These are phyloP conservation scores for Leptopilina boulardi DNA, from an alignment of 1,140 invertebrate genomes.

Conservation along the genomic window DNA sequence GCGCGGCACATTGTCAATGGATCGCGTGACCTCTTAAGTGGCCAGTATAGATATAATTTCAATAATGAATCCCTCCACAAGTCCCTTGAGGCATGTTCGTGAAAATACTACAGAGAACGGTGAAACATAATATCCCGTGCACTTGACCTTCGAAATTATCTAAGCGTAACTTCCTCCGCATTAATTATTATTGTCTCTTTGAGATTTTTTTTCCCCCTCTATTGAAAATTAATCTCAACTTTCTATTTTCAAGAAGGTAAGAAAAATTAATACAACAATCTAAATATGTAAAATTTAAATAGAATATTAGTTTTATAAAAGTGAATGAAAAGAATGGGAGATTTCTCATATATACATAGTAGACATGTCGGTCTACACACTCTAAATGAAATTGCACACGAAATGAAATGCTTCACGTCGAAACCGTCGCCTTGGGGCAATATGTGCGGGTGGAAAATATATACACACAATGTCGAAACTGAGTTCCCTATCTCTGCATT, in stretches of 20 bases:
- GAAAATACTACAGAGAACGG: constrained; percentile 18
- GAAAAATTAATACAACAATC: too few species aligned
- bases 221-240: not conserved
- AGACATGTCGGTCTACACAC: constrained; percentile 6
- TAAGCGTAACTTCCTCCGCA: constrained; percentile 42
- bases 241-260: constrained; percentile 28
- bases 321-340: constrained; percentile 5
- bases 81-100: constrained; percentile 13
- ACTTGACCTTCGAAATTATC: constrained; percentile 52
- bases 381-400: constrained; percentile 56
- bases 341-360: not conserved
- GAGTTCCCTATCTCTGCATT: too few species aligned
- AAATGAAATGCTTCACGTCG: constrained; percentile 54
- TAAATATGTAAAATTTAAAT: too few species aligned
- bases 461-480: not conserved
- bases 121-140: constrained; percentile 30
- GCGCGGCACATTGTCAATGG: constrained; percentile 33
- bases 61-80: constrained; percentile 13
- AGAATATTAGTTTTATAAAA: not conserved
- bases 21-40: constrained; percentile 31
- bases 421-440: constrained; percentile 53
- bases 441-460: constrained; percentile 35
- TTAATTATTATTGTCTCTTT: constrained; percentile 44
- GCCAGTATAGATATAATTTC: constrained; percentile 23
- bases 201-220: constrained; percentile 51